Evolutionary conservation across 2,113 vertebrate species (phyloP).

Genomic region (Hippocampus abdominalis): DNA sequence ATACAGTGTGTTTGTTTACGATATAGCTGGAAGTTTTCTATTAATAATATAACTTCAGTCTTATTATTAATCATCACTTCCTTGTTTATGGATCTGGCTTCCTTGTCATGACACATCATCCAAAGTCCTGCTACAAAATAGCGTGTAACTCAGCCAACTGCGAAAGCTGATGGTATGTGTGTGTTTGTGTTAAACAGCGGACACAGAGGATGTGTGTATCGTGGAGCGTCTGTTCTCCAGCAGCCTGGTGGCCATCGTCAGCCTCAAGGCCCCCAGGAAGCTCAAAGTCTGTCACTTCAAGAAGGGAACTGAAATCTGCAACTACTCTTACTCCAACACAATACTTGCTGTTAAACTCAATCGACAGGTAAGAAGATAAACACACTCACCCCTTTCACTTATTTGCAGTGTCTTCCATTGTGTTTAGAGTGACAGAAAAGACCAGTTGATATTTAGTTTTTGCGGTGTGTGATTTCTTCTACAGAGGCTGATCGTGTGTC

Average conservation of each 20-base stretch:
- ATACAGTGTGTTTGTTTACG: not conserved
- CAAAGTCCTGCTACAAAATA: not conserved
- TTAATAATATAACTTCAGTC: not conserved
- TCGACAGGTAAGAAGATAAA: slow-evolving; percentile 80
- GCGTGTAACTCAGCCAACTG: not conserved
- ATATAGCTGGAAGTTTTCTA: not conserved
- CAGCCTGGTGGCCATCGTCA: slow-evolving; percentile 96
- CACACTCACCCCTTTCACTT: not conserved
- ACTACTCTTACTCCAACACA: slow-evolving; percentile 99
- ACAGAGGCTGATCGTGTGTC: slow-evolving; percentile 94
- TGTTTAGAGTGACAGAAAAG: not conserved
- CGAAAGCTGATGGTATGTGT: not conserved
- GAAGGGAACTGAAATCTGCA: slow-evolving; percentile 98
- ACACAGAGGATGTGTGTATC: slow-evolving; percentile 97
- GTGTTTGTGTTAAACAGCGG: slow-evolving; percentile 67
- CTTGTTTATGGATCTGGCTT: not conserved
- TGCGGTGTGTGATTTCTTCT: not conserved
- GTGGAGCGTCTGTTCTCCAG: slow-evolving; percentile 97
- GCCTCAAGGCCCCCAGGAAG: slow-evolving; percentile 97
- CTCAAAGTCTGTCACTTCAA: slow-evolving; percentile 99
- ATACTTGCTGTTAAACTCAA: slow-evolving; percentile 97
- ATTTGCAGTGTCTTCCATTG: not conserved
- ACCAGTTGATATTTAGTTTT: not conserved
- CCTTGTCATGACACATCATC: not conserved
- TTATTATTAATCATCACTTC: not conserved